Evolutionary conservation across 2,113 vertebrate species (phyloP).

Genomic region (Phalacrocorax aristotelis): DNA sequence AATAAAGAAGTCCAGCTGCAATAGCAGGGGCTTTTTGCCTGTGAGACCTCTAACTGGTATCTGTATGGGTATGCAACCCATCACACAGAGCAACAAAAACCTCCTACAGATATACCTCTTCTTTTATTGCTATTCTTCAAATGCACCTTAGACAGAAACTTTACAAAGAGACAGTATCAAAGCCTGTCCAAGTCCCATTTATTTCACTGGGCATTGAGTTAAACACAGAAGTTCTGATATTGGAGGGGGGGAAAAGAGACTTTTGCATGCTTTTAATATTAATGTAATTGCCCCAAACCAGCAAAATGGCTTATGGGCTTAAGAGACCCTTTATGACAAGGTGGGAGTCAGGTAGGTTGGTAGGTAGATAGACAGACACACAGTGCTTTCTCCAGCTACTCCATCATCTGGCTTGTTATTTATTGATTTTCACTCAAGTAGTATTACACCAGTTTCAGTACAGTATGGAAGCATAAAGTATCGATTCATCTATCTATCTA

Average conservation of each 20-base stretch:
- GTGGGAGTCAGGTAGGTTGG: neutral
- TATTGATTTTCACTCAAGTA: neutral
- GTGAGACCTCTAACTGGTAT: neutral
- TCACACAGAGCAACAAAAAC: neutral
- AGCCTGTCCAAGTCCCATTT: neutral
- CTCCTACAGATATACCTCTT: neutral
- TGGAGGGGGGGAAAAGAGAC: rapidly evolving
- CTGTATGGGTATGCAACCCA: neutral
- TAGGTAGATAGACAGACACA: neutral
- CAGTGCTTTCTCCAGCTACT: neutral
- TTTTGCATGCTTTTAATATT: neutral
- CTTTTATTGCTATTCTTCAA: neutral
- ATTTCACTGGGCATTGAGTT: neutral
- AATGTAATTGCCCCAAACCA: neutral
- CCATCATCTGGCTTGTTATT: neutral
- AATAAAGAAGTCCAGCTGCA: neutral
- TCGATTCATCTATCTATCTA: neutral
- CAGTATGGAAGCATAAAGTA: neutral
- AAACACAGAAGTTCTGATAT: neutral
- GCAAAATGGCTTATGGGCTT: neutral
- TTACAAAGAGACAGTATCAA: neutral
- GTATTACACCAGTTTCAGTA: neutral
- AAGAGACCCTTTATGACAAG: neutral
- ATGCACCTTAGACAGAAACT: neutral
- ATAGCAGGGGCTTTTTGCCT: neutral